Base-by-base conservation (phyloP, 2,113 vertebrate genomes). In the Dasypus novemcinctus region DNA sequence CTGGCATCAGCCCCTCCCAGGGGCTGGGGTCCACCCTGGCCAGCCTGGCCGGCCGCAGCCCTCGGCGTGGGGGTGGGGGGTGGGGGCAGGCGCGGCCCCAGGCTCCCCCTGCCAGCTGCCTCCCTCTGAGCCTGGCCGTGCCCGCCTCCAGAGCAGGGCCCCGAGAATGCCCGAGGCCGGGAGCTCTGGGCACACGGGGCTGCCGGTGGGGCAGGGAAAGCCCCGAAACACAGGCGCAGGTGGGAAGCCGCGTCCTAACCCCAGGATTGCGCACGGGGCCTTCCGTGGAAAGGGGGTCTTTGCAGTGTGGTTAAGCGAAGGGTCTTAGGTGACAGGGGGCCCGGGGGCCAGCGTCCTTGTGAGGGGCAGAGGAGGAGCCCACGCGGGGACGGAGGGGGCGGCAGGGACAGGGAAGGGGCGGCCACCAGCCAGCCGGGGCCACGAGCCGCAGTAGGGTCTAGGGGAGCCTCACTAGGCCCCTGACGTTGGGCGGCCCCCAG, bases 131-230 rank as follows among this genome's bases (percentile, higher is more conserved):
- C 14, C 75, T 29, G 10, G 46, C 69, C 43, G 27, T 13, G 7
- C 25, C 8, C 9, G 23, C 74, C 61, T 61, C 80, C 9, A 6
- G 64, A 25, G 29, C 20, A 36, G 54, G 27, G 52, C 23, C 7
- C 0, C 0, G 0, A 74, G 64, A 63, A 52, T 18, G 54, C 54
- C 54, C 54, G 54, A 54, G 1, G 61, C 52, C 64, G 49, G 49
- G 38, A 74, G 18, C 36, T 81, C 9, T 31, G 25, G 0, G 74
- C 36, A 52, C 57, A 54, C 17, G 3, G 29, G 29, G 11, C 31
- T 31, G 63, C 63, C 31, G 12, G 52, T 54, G 52, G 49, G 49
- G 49, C 15, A 14, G 49, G 49, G 49, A 14, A 14, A 52, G 49
- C 49, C 49, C 49, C 49, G 49, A 14, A 2, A 12, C n/a, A n/a